Percentiles rank a stretch among this genome's conserved stretches.
phyloP scores from a whole-genome alignment of 2,113 vertebrate genomes.

The Dipodomys stephensi region DNA sequence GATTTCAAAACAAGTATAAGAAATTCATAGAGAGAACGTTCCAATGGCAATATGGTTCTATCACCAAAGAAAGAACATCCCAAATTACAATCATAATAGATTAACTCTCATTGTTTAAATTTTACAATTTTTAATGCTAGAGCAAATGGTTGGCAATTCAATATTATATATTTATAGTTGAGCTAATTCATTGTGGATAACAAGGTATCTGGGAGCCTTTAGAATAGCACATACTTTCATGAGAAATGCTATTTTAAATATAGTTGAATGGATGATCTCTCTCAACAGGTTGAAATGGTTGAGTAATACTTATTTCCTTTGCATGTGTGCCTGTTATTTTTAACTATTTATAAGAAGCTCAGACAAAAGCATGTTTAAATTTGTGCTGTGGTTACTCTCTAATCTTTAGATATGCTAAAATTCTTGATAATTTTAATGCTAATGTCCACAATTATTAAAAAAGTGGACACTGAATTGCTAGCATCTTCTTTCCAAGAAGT shows the following conservation, averaged over 20 bases:
- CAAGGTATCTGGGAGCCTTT: not conserved
- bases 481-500: not conserved
- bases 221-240: not conserved
- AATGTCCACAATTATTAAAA: not conserved
- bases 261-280: not conserved
- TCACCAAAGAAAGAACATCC: not conserved
- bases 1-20: constrained; percentile 56
- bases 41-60: not conserved
- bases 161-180: not conserved
- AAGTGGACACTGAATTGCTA: not conserved
- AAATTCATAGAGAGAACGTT: constrained; percentile 33
- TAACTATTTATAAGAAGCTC: not conserved
- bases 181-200: constrained; percentile 13
- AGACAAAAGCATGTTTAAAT: not conserved
- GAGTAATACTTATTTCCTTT: not conserved
- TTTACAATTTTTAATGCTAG: not conserved
- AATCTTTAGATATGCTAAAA: not conserved
- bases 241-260: constrained; percentile 42
- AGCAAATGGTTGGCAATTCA: not conserved
- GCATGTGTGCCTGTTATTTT: not conserved
- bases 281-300: not conserved
- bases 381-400: not conserved
- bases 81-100: constrained; percentile 50
- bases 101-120: not conserved
- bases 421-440: not conserved